A percentile compares a stretch with the other conserved stretches of the same genome.
Conservation (phyloP, 2,888 invertebrate species). For the Tenthredo livida region DNA sequence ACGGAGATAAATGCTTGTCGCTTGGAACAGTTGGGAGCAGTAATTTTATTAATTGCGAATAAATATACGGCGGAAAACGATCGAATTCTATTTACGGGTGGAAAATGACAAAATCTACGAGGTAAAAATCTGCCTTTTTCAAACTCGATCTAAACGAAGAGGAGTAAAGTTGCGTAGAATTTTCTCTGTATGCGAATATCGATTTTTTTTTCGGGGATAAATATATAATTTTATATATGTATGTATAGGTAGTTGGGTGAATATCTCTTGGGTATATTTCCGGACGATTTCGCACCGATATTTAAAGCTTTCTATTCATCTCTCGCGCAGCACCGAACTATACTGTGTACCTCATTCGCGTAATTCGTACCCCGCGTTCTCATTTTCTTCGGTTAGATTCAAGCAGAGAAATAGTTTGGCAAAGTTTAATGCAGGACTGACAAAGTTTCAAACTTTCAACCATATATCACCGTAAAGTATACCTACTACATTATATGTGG, state of each 20-base stretch:
- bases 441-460: slow-evolving; percentile 46
- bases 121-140: no score
- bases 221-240: background rate
- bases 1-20: background rate
- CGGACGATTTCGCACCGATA: background rate
- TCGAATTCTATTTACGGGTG: background rate
- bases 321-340: background rate
- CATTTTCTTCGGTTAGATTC: background rate
- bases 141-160: no score
- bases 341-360: no score
- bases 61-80: background rate
- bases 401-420: slow-evolving; percentile 35
- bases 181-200: background rate
- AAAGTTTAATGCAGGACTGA: slow-evolving; percentile 49
- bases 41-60: background rate
- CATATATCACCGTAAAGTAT: slow-evolving; percentile 47
- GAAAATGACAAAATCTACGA: no score
- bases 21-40: background rate
- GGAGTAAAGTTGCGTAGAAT: no score
- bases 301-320: slow-evolving; percentile 33
- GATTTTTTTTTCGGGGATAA: background rate
- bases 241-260: background rate
- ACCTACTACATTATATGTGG: slow-evolving; percentile 43
- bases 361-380: background rate
- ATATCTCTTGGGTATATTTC: background rate